These are phyloP conservation scores for Jordanella pulchra DNA, from an alignment of 2,797 vertebrate genomes.

Conservation along the genomic window DNA sequence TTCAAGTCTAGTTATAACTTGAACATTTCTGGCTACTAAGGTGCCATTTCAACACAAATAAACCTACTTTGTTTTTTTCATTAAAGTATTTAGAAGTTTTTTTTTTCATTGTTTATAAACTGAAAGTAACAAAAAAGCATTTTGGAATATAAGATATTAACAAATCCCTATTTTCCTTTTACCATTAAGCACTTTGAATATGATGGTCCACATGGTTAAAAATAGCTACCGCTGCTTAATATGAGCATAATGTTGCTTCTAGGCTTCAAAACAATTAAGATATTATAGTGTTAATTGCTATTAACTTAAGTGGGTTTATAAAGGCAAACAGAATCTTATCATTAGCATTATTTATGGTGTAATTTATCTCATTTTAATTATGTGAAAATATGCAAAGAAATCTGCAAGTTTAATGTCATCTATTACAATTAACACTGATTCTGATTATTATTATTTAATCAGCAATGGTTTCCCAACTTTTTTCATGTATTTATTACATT, in stretches of 20 bases:
- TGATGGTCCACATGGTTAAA: too few species aligned
- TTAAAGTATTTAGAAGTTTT: neutral
- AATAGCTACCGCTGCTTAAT: too few species aligned
- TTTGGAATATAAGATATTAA: too few species aligned
- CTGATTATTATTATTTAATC: neutral
- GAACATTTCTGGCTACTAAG: neutral
- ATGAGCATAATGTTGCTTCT: neutral
- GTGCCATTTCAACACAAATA: neutral
- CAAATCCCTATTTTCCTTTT: too few species aligned
- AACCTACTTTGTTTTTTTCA: neutral
- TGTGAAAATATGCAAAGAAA: neutral
- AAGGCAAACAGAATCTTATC: neutral
- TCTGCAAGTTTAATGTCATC: neutral
- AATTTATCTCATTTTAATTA: neutral
- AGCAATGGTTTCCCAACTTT: too few species aligned
- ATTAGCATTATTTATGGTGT: neutral
- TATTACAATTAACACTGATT: neutral
- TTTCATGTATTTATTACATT: too few species aligned
- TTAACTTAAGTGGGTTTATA: neutral
- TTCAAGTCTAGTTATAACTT: neutral
- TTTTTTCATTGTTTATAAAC: too few species aligned
- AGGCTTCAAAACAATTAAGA: neutral
- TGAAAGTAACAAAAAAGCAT: too few species aligned
- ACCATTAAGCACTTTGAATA: too few species aligned
- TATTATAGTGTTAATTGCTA: neutral